phyloP scores from a whole-genome alignment of 2,113 vertebrate genomes.

The Anser brachyrhynchus region DNA sequence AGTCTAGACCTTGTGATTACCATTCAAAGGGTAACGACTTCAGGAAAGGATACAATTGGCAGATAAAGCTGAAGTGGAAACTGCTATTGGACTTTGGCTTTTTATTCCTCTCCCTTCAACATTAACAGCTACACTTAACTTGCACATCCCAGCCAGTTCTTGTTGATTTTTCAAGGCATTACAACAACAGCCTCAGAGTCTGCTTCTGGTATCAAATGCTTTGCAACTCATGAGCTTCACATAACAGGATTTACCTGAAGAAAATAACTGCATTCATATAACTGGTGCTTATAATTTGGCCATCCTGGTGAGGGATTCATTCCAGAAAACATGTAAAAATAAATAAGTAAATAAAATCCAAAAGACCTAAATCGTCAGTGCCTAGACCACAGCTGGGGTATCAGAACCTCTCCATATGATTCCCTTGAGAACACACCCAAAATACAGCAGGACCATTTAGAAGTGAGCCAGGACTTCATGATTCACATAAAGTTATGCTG shows the following conservation, averaged over 20 bases:
- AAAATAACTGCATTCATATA: not conserved
- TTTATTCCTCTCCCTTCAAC: not conserved
- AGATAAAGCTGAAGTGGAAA: conserved; percentile 16
- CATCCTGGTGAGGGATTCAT: not conserved
- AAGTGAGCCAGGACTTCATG: accelerated
- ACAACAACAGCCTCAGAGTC: not conserved
- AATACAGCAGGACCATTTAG: not conserved
- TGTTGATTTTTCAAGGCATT: not conserved
- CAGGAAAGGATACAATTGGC: not conserved
- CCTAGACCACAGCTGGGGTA: not conserved
- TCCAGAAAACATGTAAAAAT: not conserved
- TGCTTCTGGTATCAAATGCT: not conserved
- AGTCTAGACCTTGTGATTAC: not conserved
- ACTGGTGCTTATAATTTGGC: not conserved
- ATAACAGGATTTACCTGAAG: not conserved
- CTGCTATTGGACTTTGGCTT: not conserved
- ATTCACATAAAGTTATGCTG: accelerated
- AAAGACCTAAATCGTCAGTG: not conserved
- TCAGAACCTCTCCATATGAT: not conserved
- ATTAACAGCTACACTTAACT: not conserved
- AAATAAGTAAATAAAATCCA: not conserved
- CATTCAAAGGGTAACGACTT: not conserved
- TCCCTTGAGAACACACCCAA: not conserved
- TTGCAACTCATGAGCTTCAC: not conserved
- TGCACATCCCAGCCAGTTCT: not conserved